Evolutionary conservation across 1,140 invertebrate genomes (phyloP), one percentile per base, ranked within the genome.

Genomic region (Brachionus sp.): DNA sequence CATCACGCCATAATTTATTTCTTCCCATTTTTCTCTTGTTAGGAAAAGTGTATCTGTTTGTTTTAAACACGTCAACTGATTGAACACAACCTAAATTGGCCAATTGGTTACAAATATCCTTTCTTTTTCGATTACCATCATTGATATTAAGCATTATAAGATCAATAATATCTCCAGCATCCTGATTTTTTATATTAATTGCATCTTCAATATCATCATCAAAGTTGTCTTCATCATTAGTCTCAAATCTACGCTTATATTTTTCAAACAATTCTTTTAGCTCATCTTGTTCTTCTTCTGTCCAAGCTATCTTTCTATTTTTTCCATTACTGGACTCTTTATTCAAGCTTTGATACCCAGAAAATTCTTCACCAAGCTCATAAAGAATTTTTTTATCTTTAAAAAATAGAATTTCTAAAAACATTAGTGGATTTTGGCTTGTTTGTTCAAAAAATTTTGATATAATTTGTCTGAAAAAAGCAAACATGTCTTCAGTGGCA

Each of bases 401-500:
- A 44, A 80, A 80, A 42, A 80, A 80, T 5, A 80, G 23, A 80
- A 80, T 39, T 44, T 80, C 77, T 19, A 80, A 66, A 37, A 39
- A 80, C 16, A 80, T 10, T 5, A 62, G n/a, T n/a, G 77, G 29
- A 35, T 80, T 80, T 44, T 80, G 39, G 50, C n/a, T 62, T 16
- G 50, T 39, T 66, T 80, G 77, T 16, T 80, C 77, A 62, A 80
- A 62, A 66, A 80, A 80, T 80, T 80, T 80, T 5, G 77, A 57
- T 16, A 80, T 12, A 6, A 80, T 25, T 80, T 80, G 50, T 39
- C 77, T 57, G 13, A 80, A 80, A 66, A 80, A 80, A 29, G 77
- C 19, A 13, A 80, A 80, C 77, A 80, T 80, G 13, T 80, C 77
- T 44, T 80, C 77, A 66, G 77, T 62, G 6, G 77, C 62, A 62